A percentile compares a stretch with the other conserved stretches of the same genome.
These are phyloP conservation scores for Rhyzopertha dominica DNA, from an alignment of 1,140 invertebrate genomes.

Conservation along the genomic window DNA sequence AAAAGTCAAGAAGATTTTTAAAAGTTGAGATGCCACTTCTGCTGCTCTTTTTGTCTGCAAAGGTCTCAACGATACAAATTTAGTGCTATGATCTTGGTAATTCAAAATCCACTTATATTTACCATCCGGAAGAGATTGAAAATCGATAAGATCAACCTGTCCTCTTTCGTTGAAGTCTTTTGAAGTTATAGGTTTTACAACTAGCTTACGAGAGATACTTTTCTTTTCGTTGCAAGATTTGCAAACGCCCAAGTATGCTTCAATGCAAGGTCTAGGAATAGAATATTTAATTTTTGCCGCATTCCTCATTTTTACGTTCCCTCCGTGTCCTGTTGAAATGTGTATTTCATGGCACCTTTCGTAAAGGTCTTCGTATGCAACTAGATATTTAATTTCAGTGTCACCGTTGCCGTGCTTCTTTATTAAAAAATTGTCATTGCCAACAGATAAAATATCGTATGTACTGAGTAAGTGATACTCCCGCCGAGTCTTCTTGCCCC, in stretches of 20 bases:
- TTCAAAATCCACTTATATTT: slow-evolving; percentile 12
- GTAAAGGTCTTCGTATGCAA: too few relatives aligned
- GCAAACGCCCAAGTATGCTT: slow-evolving; percentile 5
- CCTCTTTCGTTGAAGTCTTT: slow-evolving; percentile 10
- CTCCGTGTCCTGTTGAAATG: slow-evolving; percentile 3
- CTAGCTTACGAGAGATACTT: background rate
- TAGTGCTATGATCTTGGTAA: slow-evolving; percentile 15
- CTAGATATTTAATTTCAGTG: too few relatives aligned
- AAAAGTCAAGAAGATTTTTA: slow-evolving; percentile 44
- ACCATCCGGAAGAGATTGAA: slow-evolving; percentile 2
- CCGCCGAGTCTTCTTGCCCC: too few relatives aligned
- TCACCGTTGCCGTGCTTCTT: too few relatives aligned
- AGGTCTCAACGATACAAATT: slow-evolving; percentile 10
- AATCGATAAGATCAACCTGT: slow-evolving; percentile 16
- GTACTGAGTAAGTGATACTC: too few relatives aligned
- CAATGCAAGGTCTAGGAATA: slow-evolving; percentile 3
- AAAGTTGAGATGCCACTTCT: slow-evolving; percentile 23
- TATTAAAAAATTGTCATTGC: too few relatives aligned
- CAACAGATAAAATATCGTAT: too few relatives aligned
- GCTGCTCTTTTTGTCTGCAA: slow-evolving; percentile 5
- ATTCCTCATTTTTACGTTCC: slow-evolving; percentile 33
- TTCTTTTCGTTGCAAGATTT: slow-evolving; percentile 7
- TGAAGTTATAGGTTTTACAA: slow-evolving; percentile 5
- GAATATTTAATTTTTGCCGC: slow-evolving; percentile 20
- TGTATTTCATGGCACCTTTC: background rate